Conservation (phyloP, 2,113 vertebrate genomes). For the Turdus rufiventris region DNA sequence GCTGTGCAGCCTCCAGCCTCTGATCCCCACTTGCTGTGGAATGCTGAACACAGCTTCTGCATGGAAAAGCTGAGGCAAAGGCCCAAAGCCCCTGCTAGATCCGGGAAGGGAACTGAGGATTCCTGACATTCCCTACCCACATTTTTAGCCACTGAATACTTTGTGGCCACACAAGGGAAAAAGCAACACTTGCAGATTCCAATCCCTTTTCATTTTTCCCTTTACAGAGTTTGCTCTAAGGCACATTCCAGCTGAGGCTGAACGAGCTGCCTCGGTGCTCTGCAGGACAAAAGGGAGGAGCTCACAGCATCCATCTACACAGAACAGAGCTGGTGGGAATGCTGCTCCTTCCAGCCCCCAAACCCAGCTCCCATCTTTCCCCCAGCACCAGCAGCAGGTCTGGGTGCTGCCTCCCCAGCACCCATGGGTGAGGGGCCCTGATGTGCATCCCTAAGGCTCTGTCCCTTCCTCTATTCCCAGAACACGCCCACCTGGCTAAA, state of each 20-base stretch:
- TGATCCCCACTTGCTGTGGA: background rate
- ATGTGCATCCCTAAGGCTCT: background rate
- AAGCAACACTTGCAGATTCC: slow-evolving; percentile 7
- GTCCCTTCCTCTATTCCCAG: background rate
- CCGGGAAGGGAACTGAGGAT: background rate
- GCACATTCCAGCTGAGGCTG: background rate
- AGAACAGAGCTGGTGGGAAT: background rate
- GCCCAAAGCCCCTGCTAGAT: background rate
- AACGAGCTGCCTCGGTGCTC: background rate
- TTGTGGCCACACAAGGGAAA: background rate
- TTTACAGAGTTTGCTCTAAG: background rate
- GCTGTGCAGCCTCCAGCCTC: background rate
- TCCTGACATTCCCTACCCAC: slow-evolving; percentile 51
- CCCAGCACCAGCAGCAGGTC: background rate
- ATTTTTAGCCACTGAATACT: slow-evolving; percentile 1
- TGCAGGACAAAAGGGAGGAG: background rate
- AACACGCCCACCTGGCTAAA: background rate
- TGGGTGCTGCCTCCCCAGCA: background rate
- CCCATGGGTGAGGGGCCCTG: background rate
- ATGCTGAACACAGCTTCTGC: background rate
- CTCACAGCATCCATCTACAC: rapidly evolving
- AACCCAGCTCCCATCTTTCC: background rate
- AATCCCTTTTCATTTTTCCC: background rate
- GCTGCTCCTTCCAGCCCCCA: background rate
- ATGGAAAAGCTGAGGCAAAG: background rate